Base-by-base conservation (phyloP, 2,113 vertebrate species). In the Microtus ochrogaster region DNA sequence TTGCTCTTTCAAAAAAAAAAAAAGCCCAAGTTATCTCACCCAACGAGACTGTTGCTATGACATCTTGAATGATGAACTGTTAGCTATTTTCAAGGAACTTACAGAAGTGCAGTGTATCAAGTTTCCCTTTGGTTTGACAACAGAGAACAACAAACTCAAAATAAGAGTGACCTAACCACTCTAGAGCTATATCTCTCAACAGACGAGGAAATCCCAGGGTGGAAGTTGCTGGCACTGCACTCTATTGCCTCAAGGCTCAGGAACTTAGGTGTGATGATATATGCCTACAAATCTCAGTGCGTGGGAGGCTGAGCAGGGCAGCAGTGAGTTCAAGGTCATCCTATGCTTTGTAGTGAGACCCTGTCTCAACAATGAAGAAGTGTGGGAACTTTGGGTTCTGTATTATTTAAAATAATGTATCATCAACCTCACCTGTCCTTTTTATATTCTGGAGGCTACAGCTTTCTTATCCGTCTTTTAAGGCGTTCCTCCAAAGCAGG, bases 1-100 rank as follows among this genome's bases (percentile, higher is more conserved):
- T 65, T 72, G 36, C 74, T 93, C 52, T 61, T 91, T 92, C 44
- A 72, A 84, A 95, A 86, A 70, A 24, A 72, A 95, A 89, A 68
- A 68, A 93, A 74, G 28, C 0, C 21, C 12, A 41, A 30, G 28
- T 87, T 78, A 74, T 26, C 24, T 89, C 30, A 82, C 10, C 55
- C 30, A 33, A 26, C 52, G 28, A 89, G 77, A 70, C 58, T 33
- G 9, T 85, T 89, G 16, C 82, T 78, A 89, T 49, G 73, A 73
- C 77, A 87, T 17, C 22, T 49, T 70, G 21, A 72, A 74, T 61
- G 47, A 92, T 81, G 28, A 92, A 49, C 26, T 41, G 72, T 52
- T 76, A 73, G n/a, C 68, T 89, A 78, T 68, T 95, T 86, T 89
- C 82, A 93, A 68, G 26, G 78, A 89, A 89, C 86, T 87, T 93